These are phyloP conservation scores for Cercocebus atys DNA, from an alignment of 2,113 vertebrate genomes.

Conservation along the genomic window DNA sequence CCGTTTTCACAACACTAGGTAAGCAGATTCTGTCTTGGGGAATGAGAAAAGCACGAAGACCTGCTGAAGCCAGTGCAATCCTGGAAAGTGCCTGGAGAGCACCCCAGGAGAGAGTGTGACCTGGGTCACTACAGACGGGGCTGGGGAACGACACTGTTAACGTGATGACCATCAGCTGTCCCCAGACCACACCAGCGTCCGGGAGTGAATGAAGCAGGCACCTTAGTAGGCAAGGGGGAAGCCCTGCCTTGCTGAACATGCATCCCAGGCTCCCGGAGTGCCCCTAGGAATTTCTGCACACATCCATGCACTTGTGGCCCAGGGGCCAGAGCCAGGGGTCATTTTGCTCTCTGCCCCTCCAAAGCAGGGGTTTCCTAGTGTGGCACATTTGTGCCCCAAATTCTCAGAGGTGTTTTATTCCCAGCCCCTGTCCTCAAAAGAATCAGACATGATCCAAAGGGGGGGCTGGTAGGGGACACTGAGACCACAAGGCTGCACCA, in stretches of 20 bases:
- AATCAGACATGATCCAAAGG: neutral
- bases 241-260: neutral
- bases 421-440: neutral
- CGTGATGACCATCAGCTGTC: neutral
- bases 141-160: neutral
- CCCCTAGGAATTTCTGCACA: neutral
- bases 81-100: neutral
- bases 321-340: neutral
- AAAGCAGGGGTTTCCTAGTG: neutral
- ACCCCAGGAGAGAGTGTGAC: neutral
- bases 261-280: neutral
- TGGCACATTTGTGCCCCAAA: neutral
- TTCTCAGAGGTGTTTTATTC: neutral
- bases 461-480: too few relatives aligned
- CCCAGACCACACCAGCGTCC: neutral
- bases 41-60: neutral
- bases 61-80: neutral
- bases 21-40: neutral
- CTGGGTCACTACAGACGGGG: neutral
- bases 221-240: neutral
- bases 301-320: neutral
- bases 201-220: neutral
- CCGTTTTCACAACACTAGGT: rapidly evolving
- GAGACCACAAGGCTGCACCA: neutral
- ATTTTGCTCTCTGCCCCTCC: neutral